These are phyloP conservation scores for Percopsis omiscomaycus DNA, from an alignment of 2,797 vertebrate species.

Conservation along the genomic window DNA sequence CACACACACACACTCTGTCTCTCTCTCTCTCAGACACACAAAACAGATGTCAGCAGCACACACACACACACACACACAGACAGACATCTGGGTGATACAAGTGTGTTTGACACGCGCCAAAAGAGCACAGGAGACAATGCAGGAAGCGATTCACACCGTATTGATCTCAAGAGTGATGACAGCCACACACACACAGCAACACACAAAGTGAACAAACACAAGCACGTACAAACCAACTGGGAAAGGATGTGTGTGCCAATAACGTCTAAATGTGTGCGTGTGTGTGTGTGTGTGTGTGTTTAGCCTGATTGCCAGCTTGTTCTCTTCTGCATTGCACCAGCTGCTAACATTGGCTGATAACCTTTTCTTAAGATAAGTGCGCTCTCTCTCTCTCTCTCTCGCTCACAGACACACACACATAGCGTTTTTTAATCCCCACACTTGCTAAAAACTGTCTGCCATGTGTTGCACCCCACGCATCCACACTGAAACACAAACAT, in stretches of 20 bases:
- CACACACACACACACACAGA: constrained; percentile 6
- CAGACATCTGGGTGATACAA: constrained; percentile 23
- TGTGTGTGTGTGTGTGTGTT: neutral
- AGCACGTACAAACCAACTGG: neutral
- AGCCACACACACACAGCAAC: constrained; percentile 18
- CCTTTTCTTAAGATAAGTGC: neutral
- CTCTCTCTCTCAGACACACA: no score
- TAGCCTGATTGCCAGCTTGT: constrained; percentile 2
- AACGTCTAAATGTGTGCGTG: neutral
- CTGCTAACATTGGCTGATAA: constrained; percentile 1
- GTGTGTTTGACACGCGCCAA: constrained; percentile 38
- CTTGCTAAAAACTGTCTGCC: no score
- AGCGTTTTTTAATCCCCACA: neutral
- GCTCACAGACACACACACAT: constrained; percentile 3
- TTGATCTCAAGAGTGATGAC: constrained; percentile 45
- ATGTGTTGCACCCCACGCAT: neutral
- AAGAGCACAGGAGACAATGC: constrained; percentile 31
- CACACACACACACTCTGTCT: neutral
- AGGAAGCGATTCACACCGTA: constrained; percentile 40
- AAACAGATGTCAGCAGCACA: neutral
- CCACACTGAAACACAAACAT: neutral
- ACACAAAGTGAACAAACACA: neutral
- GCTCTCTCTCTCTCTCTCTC: constrained; percentile 3
- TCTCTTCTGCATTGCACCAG: constrained; percentile 1
- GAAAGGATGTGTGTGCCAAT: neutral